Percentiles rank a stretch among this genome's conserved stretches.
phyloP scores from a whole-genome alignment of 2,888 invertebrate genomes.

The Erannis defoliaria region DNA sequence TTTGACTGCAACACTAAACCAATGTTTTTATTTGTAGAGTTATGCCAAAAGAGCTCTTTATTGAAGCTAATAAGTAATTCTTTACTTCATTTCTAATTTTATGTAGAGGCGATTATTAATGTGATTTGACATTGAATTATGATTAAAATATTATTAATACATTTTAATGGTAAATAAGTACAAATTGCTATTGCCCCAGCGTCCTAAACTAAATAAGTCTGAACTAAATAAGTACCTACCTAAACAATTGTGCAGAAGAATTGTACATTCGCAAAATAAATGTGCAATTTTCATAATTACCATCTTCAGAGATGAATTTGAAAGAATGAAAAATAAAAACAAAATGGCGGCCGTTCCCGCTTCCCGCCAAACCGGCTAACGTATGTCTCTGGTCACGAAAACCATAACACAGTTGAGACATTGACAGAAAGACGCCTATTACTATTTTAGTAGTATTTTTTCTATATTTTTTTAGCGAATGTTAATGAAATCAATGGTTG shows the following conservation, averaged over 20 bases:
- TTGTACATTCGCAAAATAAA: conserved; percentile 24
- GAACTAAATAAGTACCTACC: no score
- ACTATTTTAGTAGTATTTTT: conserved; percentile 42
- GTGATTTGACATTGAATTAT: no score
- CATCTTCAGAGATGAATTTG: conserved; percentile 50
- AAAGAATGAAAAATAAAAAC: conserved; percentile 52
- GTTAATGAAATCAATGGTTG: not conserved
- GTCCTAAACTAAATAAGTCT: conserved; percentile 32
- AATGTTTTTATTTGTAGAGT: not conserved
- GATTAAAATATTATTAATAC: no score
- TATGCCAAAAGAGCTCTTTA: not conserved
- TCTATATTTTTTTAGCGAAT: not conserved
- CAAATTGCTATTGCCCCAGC: not conserved
- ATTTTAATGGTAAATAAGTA: not conserved
- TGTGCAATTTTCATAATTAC: conserved; percentile 54
- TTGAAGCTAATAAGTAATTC: not conserved
- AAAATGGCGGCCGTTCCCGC: conserved; percentile 60
- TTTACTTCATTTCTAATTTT: no score
- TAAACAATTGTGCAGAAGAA: conserved; percentile 23
- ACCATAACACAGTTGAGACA: conserved; percentile 54
- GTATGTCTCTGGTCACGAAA: conserved; percentile 79
- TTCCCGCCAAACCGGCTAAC: conserved; percentile 58
- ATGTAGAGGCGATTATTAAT: no score
- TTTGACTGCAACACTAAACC: conserved; percentile 28
- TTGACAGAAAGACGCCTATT: conserved; percentile 46